Evolutionary conservation across 2,113 vertebrate species (phyloP).

Genomic region (Oryzias woworae): DNA sequence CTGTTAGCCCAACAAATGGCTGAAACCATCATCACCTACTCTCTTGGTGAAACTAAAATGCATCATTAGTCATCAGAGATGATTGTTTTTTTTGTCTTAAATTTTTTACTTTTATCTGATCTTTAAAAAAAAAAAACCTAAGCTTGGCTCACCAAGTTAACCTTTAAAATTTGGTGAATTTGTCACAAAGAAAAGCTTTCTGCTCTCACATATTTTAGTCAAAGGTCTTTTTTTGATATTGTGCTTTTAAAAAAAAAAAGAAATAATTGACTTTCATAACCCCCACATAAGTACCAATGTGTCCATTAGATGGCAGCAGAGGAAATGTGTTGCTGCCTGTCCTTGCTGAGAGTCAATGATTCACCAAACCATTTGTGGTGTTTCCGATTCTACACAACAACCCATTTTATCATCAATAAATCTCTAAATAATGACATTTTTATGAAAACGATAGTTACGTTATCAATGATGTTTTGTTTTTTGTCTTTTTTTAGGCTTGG

Average conservation of each 20-base stretch:
- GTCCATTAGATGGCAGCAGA: constrained; percentile 46
- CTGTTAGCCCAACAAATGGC: constrained; percentile 49
- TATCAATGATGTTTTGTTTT: neutral
- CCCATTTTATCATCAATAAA: neutral
- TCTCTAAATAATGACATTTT: neutral
- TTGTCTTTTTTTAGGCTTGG: neutral
- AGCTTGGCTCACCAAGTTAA: too few species aligned
- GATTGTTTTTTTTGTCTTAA: neutral
- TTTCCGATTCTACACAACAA: neutral
- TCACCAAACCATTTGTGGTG: neutral
- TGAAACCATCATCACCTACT: constrained; percentile 53
- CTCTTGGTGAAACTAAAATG: constrained; percentile 50
- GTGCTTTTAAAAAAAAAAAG: too few species aligned
- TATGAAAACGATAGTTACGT: neutral
- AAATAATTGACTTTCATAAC: too few species aligned
- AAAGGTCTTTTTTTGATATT: neutral
- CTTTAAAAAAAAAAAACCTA: too few species aligned
- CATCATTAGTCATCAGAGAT: constrained; percentile 8
- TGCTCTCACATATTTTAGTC: neutral
- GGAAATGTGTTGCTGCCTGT: constrained; percentile 7
- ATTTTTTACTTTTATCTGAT: too few species aligned
- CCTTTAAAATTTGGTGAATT: too few species aligned
- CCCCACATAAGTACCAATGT: neutral
- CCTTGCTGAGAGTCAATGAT: neutral
- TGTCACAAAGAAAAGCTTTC: too few species aligned